Evolutionary conservation across 2,797 vertebrate species (phyloP).

Genomic region (Salarias fasciatus): DNA sequence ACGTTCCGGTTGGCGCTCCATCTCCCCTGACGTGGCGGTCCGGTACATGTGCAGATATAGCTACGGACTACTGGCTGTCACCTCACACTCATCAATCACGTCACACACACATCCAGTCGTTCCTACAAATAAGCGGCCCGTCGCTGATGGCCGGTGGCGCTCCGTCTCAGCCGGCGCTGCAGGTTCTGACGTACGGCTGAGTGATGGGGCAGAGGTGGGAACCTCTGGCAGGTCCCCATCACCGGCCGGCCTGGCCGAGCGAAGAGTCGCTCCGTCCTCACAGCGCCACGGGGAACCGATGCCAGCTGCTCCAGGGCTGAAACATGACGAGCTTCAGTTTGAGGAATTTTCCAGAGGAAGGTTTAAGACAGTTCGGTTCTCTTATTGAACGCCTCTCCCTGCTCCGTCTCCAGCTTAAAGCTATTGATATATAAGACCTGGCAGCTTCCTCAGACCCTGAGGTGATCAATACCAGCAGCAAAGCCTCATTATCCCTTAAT

Average conservation of each 20-base stretch:
- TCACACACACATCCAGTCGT: conserved; percentile 58
- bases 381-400: conserved; percentile 10
- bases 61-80: conserved; percentile 53
- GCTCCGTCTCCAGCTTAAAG: conserved; percentile 17
- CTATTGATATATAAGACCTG: conserved; percentile 16
- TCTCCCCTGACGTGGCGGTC: conserved; percentile 30
- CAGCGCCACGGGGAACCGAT: too few relatives aligned
- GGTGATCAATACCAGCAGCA: conserved; percentile 37
- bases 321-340: too few relatives aligned
- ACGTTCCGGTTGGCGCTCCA: too few relatives aligned
- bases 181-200: conserved; percentile 56
- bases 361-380: not conserved
- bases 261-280: too few relatives aligned
- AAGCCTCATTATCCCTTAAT: conserved; percentile 40
- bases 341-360: conserved; percentile 5
- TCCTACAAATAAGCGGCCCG: conserved; percentile 70
- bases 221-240: conserved; percentile 58
- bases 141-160: conserved; percentile 45
- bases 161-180: conserved; percentile 61
- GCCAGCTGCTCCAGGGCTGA: too few relatives aligned
- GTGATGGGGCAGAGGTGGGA: conserved; percentile 54
- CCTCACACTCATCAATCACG: conserved; percentile 66
- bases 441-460: conserved; percentile 31
- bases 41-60: conserved; percentile 58
- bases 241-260: too few relatives aligned